A percentile compares a stretch with the other conserved stretches of the same genome.
These are phyloP conservation scores for Drosophila sordidula DNA, from an alignment of 2,888 invertebrate species.

Conservation along the genomic window DNA sequence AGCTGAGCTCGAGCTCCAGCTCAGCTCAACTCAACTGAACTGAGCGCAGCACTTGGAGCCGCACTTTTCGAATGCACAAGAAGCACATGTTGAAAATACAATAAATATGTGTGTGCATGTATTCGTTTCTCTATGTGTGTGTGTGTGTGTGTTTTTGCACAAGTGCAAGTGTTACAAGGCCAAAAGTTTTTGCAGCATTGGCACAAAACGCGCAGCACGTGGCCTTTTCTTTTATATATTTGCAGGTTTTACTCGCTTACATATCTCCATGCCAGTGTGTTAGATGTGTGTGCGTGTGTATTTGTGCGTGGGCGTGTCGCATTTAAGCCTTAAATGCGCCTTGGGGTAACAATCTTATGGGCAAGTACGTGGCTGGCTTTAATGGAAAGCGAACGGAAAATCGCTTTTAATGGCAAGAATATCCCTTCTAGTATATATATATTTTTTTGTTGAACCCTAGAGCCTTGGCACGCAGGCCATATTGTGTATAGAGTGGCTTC, in stretches of 20 bases:
- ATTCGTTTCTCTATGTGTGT: neutral
- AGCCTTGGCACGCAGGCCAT: conserved; percentile 2
- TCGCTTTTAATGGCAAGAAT: conserved; percentile 75
- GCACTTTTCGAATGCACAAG: conserved; percentile 38
- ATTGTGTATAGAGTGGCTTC: conserved; percentile 17
- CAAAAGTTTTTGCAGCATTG: conserved; percentile 75
- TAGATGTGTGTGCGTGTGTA: conserved; percentile 17
- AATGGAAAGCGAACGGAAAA: conserved; percentile 78
- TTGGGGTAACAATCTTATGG: conserved; percentile 68
- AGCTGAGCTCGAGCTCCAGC: conserved; percentile 11
- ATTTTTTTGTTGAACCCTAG: conserved; percentile 12
- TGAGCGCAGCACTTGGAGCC: conserved; percentile 21
- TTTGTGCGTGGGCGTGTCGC: conserved; percentile 66
- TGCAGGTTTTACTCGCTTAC: conserved; percentile 55
- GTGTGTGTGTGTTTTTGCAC: conserved; percentile 26
- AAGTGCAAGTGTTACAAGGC: conserved; percentile 80
- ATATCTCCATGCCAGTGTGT: conserved; percentile 33
- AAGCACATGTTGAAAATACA: conserved; percentile 68
- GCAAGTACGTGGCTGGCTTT: conserved; percentile 68
- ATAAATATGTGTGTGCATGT: conserved; percentile 49
- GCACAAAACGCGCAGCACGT: conserved; percentile 77
- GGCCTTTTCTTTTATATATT: conserved; percentile 76
- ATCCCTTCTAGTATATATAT: conserved; percentile 17
- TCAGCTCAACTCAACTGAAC: neutral
- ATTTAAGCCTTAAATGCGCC: conserved; percentile 78